Conservation (phyloP, 2,797 vertebrate species). For the Natrix natrix region DNA sequence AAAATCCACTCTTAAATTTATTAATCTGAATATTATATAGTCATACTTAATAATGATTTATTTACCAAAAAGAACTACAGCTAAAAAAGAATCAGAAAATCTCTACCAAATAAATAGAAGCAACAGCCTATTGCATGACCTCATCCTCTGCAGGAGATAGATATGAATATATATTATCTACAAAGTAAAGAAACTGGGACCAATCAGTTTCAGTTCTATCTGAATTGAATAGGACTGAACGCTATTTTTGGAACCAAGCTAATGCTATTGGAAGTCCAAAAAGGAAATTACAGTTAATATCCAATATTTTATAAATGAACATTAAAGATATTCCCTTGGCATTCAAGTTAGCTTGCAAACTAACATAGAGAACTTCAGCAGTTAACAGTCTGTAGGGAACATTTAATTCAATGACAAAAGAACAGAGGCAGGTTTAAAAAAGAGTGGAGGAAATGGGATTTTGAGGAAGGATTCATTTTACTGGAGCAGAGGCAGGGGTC, state of each 20-base stretch:
- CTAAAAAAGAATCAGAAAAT: background rate
- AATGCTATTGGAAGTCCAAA: background rate
- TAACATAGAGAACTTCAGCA: background rate
- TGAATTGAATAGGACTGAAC: background rate
- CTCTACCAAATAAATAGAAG: background rate
- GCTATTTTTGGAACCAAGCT: background rate
- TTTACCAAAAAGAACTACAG: background rate
- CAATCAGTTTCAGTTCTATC: background rate
- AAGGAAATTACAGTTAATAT: background rate
- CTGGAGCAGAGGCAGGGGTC: background rate
- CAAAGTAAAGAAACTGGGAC: background rate
- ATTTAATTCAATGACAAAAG: background rate
- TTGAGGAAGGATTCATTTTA: background rate
- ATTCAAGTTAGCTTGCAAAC: background rate
- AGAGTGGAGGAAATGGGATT: background rate
- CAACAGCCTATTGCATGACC: background rate
- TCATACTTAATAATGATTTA: background rate
- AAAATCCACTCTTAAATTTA: background rate
- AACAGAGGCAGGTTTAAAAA: background rate
- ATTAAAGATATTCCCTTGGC: background rate
- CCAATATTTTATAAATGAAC: background rate
- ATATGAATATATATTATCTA: background rate
- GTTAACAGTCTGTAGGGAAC: background rate
- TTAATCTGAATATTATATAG: background rate
- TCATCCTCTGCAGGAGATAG: background rate